Conservation (phyloP, 2,797 vertebrate genomes). For the Podargus strigoides region DNA sequence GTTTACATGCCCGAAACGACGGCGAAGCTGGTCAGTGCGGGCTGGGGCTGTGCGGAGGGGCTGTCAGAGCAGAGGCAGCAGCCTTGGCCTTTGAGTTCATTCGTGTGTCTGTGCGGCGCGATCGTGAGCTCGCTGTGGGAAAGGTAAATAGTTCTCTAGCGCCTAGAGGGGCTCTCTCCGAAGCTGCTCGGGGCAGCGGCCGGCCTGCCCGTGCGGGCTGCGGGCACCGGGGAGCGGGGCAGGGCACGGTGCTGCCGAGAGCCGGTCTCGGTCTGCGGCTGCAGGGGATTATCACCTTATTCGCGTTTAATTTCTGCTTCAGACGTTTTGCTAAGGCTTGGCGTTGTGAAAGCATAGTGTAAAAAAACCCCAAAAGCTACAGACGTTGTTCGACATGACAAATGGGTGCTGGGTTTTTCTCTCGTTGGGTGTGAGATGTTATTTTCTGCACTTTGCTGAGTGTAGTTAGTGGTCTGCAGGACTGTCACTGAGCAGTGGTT, state of each 20-base stretch:
- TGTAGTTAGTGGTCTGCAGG: not conserved
- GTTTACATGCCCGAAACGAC: not conserved
- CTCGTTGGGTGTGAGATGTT: not conserved
- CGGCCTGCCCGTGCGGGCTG: not conserved
- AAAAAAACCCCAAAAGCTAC: not conserved
- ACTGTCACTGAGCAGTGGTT: not conserved
- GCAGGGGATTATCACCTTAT: not conserved
- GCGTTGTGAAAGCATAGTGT: not conserved
- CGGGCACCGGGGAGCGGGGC: not conserved
- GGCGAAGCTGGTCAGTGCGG: rapidly evolving
- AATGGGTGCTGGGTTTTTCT: not conserved
- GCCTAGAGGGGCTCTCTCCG: rapidly evolving
- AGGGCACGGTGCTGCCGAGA: not conserved
- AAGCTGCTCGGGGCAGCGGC: rapidly evolving
- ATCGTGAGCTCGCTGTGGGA: not conserved
- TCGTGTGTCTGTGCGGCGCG: not conserved
- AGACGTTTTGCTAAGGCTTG: not conserved
- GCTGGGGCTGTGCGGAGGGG: not conserved
- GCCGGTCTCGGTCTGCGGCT: not conserved
- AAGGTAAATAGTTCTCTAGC: rapidly evolving
- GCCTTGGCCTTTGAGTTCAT: not conserved
- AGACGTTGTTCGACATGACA: not conserved
- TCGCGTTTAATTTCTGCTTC: not conserved
- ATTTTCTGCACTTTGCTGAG: not conserved
- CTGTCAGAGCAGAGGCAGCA: not conserved